A percentile compares a stretch with the other conserved stretches of the same genome.
Evolutionary conservation across 2,797 vertebrate genomes (phyloP).

Genomic region (Loriculus beryllinus): DNA sequence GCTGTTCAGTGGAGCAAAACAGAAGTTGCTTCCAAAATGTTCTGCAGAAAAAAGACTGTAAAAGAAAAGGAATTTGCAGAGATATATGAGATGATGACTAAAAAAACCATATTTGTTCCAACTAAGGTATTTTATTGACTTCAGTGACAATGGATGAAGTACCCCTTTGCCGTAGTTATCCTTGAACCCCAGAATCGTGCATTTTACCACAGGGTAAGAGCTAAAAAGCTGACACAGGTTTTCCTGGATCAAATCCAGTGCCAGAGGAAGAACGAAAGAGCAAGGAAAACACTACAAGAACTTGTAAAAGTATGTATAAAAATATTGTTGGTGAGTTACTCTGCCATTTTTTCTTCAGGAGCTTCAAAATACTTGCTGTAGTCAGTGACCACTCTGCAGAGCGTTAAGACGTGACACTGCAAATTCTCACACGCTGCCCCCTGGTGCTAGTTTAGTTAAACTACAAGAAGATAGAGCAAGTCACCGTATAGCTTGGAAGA

Average conservation of each 20-base stretch:
- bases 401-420: background rate
- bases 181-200: background rate
- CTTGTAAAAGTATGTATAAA: background rate
- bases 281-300: background rate
- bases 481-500: background rate
- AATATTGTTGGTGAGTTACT: background rate
- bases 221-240: background rate
- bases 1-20: background rate
- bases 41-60: background rate
- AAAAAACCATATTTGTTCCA: background rate
- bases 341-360: background rate
- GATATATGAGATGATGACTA: background rate
- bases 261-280: background rate
- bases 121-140: background rate
- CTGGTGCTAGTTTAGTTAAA: background rate
- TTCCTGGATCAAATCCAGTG: background rate
- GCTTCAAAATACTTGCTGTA: background rate
- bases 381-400: background rate
- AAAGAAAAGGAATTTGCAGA: background rate
- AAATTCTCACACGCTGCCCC: background rate
- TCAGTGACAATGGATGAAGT: background rate
- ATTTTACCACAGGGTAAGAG: background rate
- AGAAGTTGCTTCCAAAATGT: background rate
- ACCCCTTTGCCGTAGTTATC: fast-evolving
- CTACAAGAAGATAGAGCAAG: background rate